Evolutionary conservation across 2,888 invertebrate genomes (phyloP), one percentile per base, ranked within the genome.

Genomic region (Ornithoptera priamus): DNA sequence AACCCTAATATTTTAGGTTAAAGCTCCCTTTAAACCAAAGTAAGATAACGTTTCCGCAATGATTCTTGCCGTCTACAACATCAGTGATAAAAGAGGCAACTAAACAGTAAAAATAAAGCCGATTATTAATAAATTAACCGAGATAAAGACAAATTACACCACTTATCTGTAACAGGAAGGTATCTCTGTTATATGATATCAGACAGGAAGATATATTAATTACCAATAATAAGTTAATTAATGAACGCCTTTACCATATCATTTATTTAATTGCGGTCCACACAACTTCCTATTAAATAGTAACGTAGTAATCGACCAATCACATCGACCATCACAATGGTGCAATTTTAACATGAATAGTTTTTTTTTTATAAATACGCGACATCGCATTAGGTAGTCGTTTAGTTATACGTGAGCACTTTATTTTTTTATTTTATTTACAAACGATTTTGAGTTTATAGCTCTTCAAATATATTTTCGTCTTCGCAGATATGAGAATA

Each of bases 141-240:
- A 58, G 57, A 58, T 22, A 22, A 8, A 3, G 57, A 20, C 57
- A 22, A 58, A 58, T 58, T 58, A 58, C 22, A 58, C 20, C 22
- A 22, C n/a, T 12, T 58, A 58, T n/a, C 57, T 15, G n/a, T 58
- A 58, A 36, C 60, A 30, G 36, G 36, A 60, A 60, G 60, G 22
- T 60, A 60, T 58, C 24, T 24, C 22, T 36, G 17, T 30, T 57
- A 57, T 39, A 3, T 17, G 15, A 50, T 50, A 62, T 62, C 36
- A 36, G 56, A 30, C 20, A 36, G 53, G 56, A 53, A 65, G 36
- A 65, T 30, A 65, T 57, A 56, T 56, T 64, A 30, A 64, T 60
- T 60, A 36, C 36, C 36, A 60, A 18, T 22, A 24, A 60, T 60
- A 60, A 60, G 36, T 36, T 58, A 24, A 60, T 30, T 60, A 60